Evolutionary conservation across 2,797 vertebrate species (phyloP).

Genomic region (Hipposideros larvatus): DNA sequence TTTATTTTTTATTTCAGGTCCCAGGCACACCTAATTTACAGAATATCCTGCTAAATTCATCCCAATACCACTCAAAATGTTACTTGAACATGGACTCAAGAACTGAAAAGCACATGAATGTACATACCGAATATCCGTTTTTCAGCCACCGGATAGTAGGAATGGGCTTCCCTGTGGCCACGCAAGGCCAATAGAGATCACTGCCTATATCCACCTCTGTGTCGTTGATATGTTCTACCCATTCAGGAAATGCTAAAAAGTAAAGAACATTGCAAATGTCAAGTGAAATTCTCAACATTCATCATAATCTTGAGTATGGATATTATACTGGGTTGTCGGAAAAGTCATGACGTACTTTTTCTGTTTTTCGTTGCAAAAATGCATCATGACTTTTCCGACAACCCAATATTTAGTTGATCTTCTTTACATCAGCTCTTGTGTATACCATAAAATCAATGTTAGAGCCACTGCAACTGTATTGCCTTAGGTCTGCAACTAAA

Average conservation of each 20-base stretch:
- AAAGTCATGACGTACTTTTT: no score
- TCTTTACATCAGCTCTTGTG: not conserved
- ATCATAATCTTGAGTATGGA: not conserved
- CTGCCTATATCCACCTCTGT: slow-evolving; percentile 94
- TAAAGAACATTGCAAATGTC: slow-evolving; percentile 64
- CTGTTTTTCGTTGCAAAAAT: no score
- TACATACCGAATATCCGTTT: slow-evolving; percentile 92
- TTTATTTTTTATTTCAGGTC: not conserved
- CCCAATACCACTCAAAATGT: not conserved
- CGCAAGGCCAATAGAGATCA: slow-evolving; percentile 94
- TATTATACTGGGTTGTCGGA: not conserved
- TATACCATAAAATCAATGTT: not conserved
- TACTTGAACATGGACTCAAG: not conserved
- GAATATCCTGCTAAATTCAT: not conserved
- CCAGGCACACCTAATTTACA: not conserved
- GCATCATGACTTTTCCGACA: no score
- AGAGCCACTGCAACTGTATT: not conserved
- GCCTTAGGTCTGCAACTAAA: not conserved
- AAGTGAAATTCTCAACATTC: not conserved
- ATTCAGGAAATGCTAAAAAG: slow-evolving; percentile 94
- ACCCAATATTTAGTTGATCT: not conserved
- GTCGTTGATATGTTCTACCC: slow-evolving; percentile 95
- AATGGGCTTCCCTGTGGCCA: slow-evolving; percentile 94
- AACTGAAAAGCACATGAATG: not conserved
- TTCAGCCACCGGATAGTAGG: slow-evolving; percentile 95